Percentiles rank a stretch among this genome's conserved stretches.
phyloP scores from a whole-genome alignment of 2,888 invertebrate genomes.

The Amblyjoppa fuscipennis region DNA sequence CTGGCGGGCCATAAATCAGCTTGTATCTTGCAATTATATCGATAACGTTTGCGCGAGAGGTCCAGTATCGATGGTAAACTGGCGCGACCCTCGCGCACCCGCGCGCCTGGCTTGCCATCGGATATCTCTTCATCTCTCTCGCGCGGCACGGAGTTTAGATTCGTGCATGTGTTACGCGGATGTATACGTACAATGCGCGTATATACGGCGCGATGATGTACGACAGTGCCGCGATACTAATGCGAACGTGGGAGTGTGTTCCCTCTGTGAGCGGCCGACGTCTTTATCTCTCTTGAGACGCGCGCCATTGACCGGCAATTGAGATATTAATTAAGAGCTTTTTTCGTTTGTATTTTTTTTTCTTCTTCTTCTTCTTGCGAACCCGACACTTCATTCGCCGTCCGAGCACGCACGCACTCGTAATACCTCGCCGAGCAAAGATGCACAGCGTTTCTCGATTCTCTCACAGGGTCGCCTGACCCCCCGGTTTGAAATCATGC shows the following conservation, averaged over 20 bases:
- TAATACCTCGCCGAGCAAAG: slow-evolving; percentile 12
- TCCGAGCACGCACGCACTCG: slow-evolving; percentile 44
- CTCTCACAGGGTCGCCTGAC: slow-evolving; percentile 30
- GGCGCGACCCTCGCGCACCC: slow-evolving; percentile 65
- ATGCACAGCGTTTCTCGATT: slow-evolving; percentile 10
- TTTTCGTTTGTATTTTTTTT: slow-evolving; percentile 13
- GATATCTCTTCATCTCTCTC: slow-evolving; percentile 76
- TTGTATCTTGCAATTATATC: slow-evolving; percentile 81
- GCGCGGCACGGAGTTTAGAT: slow-evolving; percentile 52
- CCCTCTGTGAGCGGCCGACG: slow-evolving; percentile 57
- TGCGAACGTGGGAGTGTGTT: slow-evolving; percentile 47
- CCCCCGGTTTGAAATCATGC: not conserved
- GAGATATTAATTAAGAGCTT: slow-evolving; percentile 68
- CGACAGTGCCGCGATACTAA: slow-evolving; percentile 52
- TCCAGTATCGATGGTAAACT: slow-evolving; percentile 75
- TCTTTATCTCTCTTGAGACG: slow-evolving; percentile 64
- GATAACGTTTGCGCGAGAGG: slow-evolving; percentile 77
- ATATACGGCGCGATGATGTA: slow-evolving; percentile 60
- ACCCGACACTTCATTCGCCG: slow-evolving; percentile 54
- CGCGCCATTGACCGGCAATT: slow-evolving; percentile 65
- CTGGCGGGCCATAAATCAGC: slow-evolving; percentile 76
- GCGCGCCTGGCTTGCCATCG: slow-evolving; percentile 10
- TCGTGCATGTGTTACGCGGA: slow-evolving; percentile 21
- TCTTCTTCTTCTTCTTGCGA: slow-evolving; percentile 34
- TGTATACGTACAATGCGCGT: not conserved